Evolutionary conservation across 2,113 vertebrate genomes (phyloP), one percentile per base, ranked within the genome.

Genomic region (Scatophagus argus): DNA sequence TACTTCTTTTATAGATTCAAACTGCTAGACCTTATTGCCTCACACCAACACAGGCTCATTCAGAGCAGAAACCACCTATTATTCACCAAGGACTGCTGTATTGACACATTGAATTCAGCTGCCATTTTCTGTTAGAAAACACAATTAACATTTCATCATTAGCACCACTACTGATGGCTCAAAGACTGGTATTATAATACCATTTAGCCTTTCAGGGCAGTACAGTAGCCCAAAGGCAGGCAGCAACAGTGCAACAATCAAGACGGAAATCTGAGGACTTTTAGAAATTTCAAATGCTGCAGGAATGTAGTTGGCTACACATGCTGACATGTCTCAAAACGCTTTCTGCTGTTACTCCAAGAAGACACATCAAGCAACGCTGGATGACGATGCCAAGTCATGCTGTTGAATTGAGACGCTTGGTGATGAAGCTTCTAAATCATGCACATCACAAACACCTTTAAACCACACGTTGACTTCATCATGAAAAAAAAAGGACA

Each of bases 1-100:
- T 88, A 90, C 67, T 86, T 91, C 44, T 88, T 84, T 88, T 90
- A 88, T 90, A 80, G 80, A 91, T 91, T 91, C 76, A 81, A 80
- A 80, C 77, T 64, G 55, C 74, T 67, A 76, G 86, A 74, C 66
- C 74, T 79, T 67, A 62, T 65, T 79, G 75, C 70, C 76, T 74
- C 63, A 62, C 77, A 67, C 81, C n/a, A 43, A 79, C 65, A 79
- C 23, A 54, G 60, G 34, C 64, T 36, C 55, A 83, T 83, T 90
- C 79, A 70, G 39, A 63, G 64, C 78, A 77, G 69, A 88, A 87
- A 78, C 77, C 65, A 63, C 63, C 77, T 23, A 84, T 82, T 83
- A 88, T 88, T 74, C 54, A 81, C 87, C 77, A 88, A 84, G 65
- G 79, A 66, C 2, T 21, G 68, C 72, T n/a, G 66, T 71, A 89